Base-by-base conservation (phyloP, 2,113 vertebrate species). In the Eurypyga helias region DNA sequence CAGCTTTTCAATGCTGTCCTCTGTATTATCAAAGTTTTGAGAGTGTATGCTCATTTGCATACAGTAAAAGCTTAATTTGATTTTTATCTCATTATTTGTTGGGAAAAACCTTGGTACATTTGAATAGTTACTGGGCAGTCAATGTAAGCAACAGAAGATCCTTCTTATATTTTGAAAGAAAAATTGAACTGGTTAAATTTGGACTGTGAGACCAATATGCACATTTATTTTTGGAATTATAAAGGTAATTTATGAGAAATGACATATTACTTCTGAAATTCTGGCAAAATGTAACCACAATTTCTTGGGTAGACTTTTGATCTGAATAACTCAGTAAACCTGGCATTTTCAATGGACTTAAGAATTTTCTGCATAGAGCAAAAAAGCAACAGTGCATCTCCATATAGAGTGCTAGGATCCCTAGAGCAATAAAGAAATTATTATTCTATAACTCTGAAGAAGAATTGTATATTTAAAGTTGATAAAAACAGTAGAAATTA, bases 61-160 rank as follows among this genome's bases (percentile, higher is more conserved):
- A 43, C 9, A 90, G 49, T 66, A 64, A 93, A 62, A 95, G 19
- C 45, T 93, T 95, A 86, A 94, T 92, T 69, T 84, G 80, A 82
- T 93, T 96, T 4, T 66, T 89, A 84, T 82, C 46, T 87, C 24
- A 28, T 49, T 45, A 85, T 90, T 86, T 46, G 70, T 61, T 31
- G 45, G 31, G 71, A 71, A 97, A 96, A 97, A 70, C 6, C 4
- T 89, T 65, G 89, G 7, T 91, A 33, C 10, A 25, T 71, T 57
- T 4, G 19, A 95, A 81, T 16, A 66, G 21, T 25, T 66, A 8
- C 9, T 33, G 21, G 16, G 2, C 20, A 83, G 9, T 18, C 15
- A 17, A 7, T 57, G 9, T 28, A 52, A 77, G 25, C 4, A 57
- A 6, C 7, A n/a, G 23, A 80, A 67, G 6, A 29, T 29, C 3